phyloP scores from a whole-genome alignment of 2,113 vertebrate species.

The Phalacrocorax carbo region DNA sequence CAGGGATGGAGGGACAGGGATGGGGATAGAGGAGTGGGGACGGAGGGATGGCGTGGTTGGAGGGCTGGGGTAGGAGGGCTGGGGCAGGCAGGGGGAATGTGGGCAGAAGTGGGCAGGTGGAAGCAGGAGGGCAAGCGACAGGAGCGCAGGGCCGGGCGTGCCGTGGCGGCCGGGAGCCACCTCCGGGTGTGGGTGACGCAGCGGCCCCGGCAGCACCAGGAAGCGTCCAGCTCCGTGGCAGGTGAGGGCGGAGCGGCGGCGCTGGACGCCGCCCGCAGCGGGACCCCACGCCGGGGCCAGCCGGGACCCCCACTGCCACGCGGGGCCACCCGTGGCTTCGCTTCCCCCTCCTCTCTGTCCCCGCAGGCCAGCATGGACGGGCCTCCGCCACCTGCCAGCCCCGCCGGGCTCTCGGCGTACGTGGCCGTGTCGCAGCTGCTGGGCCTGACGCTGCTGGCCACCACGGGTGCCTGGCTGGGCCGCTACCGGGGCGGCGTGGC shows the following conservation, averaged over 20 bases:
- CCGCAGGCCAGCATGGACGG: constrained; percentile 76
- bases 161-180: background rate
- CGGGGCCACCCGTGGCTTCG: background rate
- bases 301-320: background rate
- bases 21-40: background rate
- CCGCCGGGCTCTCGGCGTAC: constrained; percentile 69
- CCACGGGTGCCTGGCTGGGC: constrained; percentile 89
- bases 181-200: background rate
- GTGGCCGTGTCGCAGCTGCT: constrained; percentile 86
- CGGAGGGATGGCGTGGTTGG: background rate
- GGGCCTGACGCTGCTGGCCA: constrained; percentile 81
- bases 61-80: background rate
- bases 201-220: background rate
- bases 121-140: background rate
- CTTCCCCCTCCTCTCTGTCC: background rate
- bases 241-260: background rate
- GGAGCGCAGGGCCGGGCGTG: background rate
- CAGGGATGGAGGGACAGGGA: background rate
- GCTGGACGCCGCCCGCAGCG: background rate
- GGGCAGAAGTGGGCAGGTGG: background rate
- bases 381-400: background rate
- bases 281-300: background rate
- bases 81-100: no score
- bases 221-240: background rate
- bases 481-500: constrained; percentile 84